Conservation (phyloP, 1,140 invertebrate genomes). For the Drosophila rufa region DNA sequence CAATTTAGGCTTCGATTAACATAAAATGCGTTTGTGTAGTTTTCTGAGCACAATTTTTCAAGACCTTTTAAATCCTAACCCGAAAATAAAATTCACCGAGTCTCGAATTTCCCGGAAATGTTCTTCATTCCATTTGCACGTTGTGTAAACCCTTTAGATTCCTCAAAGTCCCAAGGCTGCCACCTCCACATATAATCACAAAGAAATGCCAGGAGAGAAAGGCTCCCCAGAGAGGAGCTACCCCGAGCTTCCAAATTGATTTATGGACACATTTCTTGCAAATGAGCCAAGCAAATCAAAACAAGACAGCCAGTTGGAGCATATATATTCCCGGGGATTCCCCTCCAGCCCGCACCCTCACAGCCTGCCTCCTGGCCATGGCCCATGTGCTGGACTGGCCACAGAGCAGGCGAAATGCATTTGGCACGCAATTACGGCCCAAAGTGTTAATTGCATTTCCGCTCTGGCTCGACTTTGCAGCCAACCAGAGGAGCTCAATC, state of each 20-base stretch:
- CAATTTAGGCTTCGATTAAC: conserved; percentile 15
- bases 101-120: too few relatives aligned
- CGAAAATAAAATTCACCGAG: too few relatives aligned
- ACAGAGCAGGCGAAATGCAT: conserved; percentile 69
- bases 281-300: conserved; percentile 78
- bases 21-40: neutral
- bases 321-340: conserved; percentile 19
- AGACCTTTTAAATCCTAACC: too few relatives aligned
- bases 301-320: conserved; percentile 49
- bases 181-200: neutral
- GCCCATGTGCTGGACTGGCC: conserved; percentile 28
- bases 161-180: too few relatives aligned
- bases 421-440: conserved; percentile 81
- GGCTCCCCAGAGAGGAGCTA: neutral
- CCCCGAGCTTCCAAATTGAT: conserved; percentile 51
- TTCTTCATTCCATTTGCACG: neutral
- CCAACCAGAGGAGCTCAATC: conserved; percentile 25
- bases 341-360: neutral
- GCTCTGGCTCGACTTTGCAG: conserved; percentile 25
- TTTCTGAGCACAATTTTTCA: too few relatives aligned
- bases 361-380: neutral
- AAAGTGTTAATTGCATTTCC: conserved; percentile 84
- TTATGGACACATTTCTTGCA: conserved; percentile 72
- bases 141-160: neutral
- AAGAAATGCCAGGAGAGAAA: conserved; percentile 3